Base-by-base conservation (phyloP, 2,113 vertebrate species). In the Oreotrochilus melanogaster region DNA sequence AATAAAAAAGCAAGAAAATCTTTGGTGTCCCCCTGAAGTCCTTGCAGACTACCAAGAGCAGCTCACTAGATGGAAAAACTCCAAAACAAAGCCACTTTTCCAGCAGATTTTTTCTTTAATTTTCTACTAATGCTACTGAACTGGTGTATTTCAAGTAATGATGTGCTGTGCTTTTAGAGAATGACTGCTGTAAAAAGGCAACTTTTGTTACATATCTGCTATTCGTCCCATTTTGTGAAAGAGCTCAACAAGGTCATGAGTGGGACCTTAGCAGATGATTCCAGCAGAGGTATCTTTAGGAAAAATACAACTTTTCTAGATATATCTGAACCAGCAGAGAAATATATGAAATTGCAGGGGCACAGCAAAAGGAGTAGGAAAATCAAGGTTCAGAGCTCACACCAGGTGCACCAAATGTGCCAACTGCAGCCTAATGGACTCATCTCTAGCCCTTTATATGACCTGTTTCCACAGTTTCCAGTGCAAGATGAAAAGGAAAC, bases 391-490 rank as follows among this genome's bases (percentile, higher is more conserved):
- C 30, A 64, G 42, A 64, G 50, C 30, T 86, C 18, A 12, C 18
- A 67, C 1, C 24, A 57, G 21, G 24, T 50, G 4, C 58, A 64
- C 16, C 30, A 86, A 69, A 62, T 6, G 18, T 15, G 67, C 8
- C 1, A 1, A 73, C 0, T 54, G 45, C 30, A 89, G 66, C 16
- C 11, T 18, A 64, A 64, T 0, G 35, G 56, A 57, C 8, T 57
- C 60, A 43, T 27, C 53, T 53, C 9, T 3, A n/a, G 37, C 48
- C n/a, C 70, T 86, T 72, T 71, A 73, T 11, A 57, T 1, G 0
- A 22, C n/a, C 35, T n/a, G n/a, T n/a, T n/a, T n/a, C n/a, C n/a
- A n/a, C n/a, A n/a, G n/a, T 17, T 72, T 42, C 54, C 45, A 43
- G 31, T 2, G 4, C 6, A 43, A 30, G 10, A 22, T 27, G 67